A percentile compares a stretch with the other conserved stretches of the same genome.
phyloP scores from a whole-genome alignment of 92 coral and sea anemone species.

The Heteractis magnifica region DNA sequence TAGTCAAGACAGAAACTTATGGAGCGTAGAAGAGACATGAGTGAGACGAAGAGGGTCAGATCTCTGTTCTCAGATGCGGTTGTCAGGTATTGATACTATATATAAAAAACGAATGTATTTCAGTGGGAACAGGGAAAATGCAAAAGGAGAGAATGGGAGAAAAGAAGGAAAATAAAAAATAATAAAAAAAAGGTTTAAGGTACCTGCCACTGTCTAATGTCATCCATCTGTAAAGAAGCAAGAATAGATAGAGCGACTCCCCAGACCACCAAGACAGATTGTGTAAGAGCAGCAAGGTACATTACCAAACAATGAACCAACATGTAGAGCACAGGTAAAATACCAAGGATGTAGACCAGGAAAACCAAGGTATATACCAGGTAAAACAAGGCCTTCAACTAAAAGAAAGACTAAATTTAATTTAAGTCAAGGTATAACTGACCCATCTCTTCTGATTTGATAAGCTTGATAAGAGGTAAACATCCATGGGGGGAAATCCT shows the following conservation, averaged over 20 bases:
- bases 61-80: conserved; percentile 47
- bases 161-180: not conserved
- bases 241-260: conserved; percentile 47
- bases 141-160: not conserved
- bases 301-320: conserved; percentile 51
- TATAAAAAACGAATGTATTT: too few species aligned
- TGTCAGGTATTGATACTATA: conserved; percentile 62
- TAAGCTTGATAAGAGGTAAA: too few species aligned
- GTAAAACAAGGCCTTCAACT: conserved; percentile 59
- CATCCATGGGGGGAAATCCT: too few species aligned
- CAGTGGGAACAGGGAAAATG: too few species aligned
- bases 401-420: not conserved
- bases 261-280: conserved; percentile 63
- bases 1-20: conserved; percentile 86
- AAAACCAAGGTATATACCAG: conserved; percentile 56
- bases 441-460: not conserved
- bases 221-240: conserved; percentile 55
- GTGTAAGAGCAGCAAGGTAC: conserved; percentile 53
- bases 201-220: conserved; percentile 69
- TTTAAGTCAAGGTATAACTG: not conserved
- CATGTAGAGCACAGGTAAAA: conserved; percentile 56
- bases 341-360: conserved; percentile 37
- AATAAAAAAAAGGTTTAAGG: not conserved
- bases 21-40: conserved; percentile 87
- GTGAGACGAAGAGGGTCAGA: conserved; percentile 62